Evolutionary conservation across 2,113 vertebrate species (phyloP), one percentile per base, ranked within the genome.

Genomic region (Calonectris borealis): DNA sequence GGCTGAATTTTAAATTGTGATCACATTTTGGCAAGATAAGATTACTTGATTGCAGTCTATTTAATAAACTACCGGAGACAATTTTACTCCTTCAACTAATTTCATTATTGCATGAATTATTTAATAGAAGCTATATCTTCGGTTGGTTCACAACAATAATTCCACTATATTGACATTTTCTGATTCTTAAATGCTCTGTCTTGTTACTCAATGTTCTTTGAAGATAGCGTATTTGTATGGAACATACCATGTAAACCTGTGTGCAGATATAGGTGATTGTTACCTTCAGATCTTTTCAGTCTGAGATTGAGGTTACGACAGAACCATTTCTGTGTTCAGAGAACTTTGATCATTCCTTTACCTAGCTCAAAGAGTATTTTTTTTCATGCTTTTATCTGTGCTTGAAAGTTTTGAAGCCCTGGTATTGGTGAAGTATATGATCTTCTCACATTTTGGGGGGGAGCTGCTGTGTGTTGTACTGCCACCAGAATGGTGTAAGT

Each of bases 281-380:
- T 91, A 73, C 46, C 66, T 94, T 97, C 91, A 97, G 93, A 94
- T 97, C 89, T 93, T 87, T 94, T 72, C 89, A 94, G 51, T 13
- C 55, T 72, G 70, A 94, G 86, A 92, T 62, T 93, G 93, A 95
- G 81, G 85, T 86, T 91, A 78, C 7, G 90, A 93, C 83, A 96
- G 87, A 90, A 73, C 61, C 77, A 78, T 91, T 93, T 89, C 77
- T 92, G 19, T 93, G 34, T 83, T 92, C 90, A 89, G 71, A 34
- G 70, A 96, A 88, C 87, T 96, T 97, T 96, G 94, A 96, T 97
- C 90, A 96, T 95, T 92, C 64, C 71, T 93, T 93, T 69, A 92
- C 66, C 76, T 60, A 66, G 46, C 89, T 93, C 93, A 94, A 95
- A 94, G 89, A 88, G 25, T 49, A 20, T 17, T 83, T 82, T 78